A percentile compares a stretch with the other conserved stretches of the same genome.
Conservation (phyloP, 2,797 vertebrate genomes). For the Alosa sapidissima region DNA sequence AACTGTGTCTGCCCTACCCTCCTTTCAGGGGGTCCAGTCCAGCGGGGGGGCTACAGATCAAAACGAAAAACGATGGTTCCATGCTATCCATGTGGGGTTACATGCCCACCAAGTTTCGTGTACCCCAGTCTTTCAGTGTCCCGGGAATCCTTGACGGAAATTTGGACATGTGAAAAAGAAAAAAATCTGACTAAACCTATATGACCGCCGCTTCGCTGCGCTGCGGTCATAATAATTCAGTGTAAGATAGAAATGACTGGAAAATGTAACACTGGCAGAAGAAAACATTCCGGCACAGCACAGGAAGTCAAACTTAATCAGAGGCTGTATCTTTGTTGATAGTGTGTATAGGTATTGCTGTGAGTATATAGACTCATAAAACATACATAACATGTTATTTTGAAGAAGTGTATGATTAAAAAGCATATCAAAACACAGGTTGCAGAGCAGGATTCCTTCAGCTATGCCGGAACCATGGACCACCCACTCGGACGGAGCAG, state of each 20-base stretch:
- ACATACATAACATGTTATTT: background rate
- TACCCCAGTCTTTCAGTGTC: no score
- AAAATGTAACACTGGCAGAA: background rate
- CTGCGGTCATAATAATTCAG: background rate
- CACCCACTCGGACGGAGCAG: conserved; percentile 59
- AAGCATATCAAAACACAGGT: background rate
- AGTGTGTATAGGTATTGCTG: background rate
- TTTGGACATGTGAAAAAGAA: no score
- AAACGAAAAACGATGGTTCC: no score
- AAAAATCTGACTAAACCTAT: no score
- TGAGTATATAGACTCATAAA: background rate
- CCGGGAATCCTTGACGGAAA: no score
- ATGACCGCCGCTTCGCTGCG: no score
- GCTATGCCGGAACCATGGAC: conserved; percentile 57
- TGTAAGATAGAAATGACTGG: background rate
- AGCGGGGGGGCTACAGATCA: no score
- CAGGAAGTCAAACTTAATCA: background rate
- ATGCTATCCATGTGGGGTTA: no score
- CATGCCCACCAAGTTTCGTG: no score
- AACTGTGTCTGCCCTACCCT: no score
- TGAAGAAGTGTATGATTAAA: conserved; percentile 28
- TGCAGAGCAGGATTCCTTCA: conserved; percentile 24
- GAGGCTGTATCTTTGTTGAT: background rate
- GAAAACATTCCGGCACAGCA: background rate
- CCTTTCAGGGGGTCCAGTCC: no score